Base-by-base conservation (phyloP, 2,113 vertebrate genomes). In the Solea solea region DNA sequence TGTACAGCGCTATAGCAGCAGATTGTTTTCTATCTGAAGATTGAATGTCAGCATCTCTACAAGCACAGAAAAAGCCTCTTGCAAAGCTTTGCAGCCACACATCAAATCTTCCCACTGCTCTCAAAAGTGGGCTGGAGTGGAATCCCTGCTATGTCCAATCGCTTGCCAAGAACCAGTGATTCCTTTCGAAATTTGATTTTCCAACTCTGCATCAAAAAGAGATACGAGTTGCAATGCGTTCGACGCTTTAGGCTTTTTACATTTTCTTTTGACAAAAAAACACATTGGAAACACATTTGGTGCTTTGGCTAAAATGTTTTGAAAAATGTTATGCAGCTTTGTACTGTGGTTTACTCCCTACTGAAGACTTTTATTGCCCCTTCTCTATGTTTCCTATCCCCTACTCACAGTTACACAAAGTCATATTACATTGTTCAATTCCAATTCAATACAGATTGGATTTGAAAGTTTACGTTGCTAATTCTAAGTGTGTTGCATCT, bases 141-240 rank as follows among this genome's bases (percentile, higher is more conserved):
- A 89, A 92, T 92, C 65, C 40, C 53, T 62, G 86, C 83, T 76
- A 88, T 86, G 88, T 8, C 16, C 27, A 53, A 41, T 34, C 11
- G 21, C 54, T 61, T 53, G 76, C 85, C 83, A 86, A 80, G 8
- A 74, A 62, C 54, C 55, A 53, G 63, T 65, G 34, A 74, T 74
- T 79, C 81, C 72, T 54, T 46, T 39, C 66, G 1, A 15, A 69
- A 64, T 86, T 72, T 53, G 8, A 46, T 41, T 28, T 57, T 52
- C 58, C 25, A 50, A 44, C 69, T 51, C 28, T 44, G 40, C 40
- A 55, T 58, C 63, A 56, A 51, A 5, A 42, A 34, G n/a, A 51
- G 9, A 53, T 14, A 0, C 4, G 9, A 21, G 21, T 14, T 2
- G 8, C 27, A 59, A 9, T 46, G 27, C 15, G 55, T 55, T 21